Percentiles rank a stretch among this genome's conserved stretches.
These are phyloP conservation scores for Bufotes viridis DNA, from an alignment of 2,797 vertebrate species.

Conservation along the genomic window DNA sequence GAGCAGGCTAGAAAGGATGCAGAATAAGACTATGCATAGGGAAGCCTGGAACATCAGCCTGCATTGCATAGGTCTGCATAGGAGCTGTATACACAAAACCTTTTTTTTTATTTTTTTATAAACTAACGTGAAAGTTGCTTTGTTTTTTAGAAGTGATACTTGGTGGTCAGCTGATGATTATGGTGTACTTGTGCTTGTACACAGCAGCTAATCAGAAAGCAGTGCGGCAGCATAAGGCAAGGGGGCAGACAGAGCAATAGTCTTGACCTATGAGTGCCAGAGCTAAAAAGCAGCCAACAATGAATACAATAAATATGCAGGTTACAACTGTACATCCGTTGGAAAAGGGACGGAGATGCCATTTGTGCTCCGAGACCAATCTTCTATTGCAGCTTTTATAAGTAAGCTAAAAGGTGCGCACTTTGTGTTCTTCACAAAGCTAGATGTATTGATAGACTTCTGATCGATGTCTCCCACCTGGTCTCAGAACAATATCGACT, in stretches of 20 bases:
- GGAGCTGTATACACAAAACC: no score
- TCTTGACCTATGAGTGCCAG: no score
- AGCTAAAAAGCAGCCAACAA: neutral
- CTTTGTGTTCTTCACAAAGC: slow-evolving; percentile 9
- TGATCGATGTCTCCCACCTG: slow-evolving; percentile 31
- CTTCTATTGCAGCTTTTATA: neutral
- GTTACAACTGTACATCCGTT: no score
- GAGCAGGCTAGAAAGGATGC: no score
- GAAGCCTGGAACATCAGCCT: no score
- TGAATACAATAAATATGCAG: neutral
- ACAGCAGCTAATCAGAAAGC: neutral
- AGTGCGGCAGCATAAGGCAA: neutral
- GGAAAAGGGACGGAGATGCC: neutral
- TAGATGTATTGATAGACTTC: slow-evolving; percentile 35
- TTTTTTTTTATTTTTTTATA: no score
- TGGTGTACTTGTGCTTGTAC: neutral
- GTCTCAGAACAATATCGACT: neutral
- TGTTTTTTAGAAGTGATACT: no score
- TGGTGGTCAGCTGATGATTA: neutral
- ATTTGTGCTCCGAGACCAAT: neutral
- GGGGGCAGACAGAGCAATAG: neutral
- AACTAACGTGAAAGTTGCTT: no score
- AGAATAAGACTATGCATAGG: no score
- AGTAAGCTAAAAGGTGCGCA: slow-evolving; percentile 3
- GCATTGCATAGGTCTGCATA: no score